These are phyloP conservation scores for Pollenia angustigena DNA, from an alignment of 2,888 invertebrate species.

Conservation along the genomic window DNA sequence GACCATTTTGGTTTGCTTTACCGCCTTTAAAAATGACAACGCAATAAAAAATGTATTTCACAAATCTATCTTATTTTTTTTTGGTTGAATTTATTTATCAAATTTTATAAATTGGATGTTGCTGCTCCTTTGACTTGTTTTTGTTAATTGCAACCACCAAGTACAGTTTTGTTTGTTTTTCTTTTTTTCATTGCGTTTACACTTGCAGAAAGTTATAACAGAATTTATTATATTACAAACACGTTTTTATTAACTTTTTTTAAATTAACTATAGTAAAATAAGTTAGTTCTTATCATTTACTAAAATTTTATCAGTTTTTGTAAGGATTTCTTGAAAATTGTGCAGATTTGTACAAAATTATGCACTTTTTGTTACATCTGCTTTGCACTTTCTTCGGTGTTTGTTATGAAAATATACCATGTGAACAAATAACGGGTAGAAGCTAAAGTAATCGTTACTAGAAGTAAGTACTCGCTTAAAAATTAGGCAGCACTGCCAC, in stretches of 20 bases:
- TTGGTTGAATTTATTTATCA: slow-evolving; percentile 31
- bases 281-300: background rate
- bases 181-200: slow-evolving; percentile 56
- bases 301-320: slow-evolving; percentile 4
- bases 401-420: slow-evolving; percentile 68
- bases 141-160: slow-evolving; percentile 66
- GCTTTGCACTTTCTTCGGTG: slow-evolving; percentile 71
- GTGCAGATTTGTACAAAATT: slow-evolving; percentile 35
- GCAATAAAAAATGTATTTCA: background rate
- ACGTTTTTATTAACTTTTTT: background rate
- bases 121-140: slow-evolving; percentile 40
- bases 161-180: slow-evolving; percentile 68
- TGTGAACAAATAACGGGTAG: slow-evolving; percentile 44
- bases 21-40: background rate
- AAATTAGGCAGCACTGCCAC: background rate
- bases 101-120: slow-evolving; percentile 47
- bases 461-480: background rate
- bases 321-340: background rate
- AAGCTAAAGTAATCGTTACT: slow-evolving; percentile 17
- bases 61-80: slow-evolving; percentile 25
- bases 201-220: slow-evolving; percentile 54
- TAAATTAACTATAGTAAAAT: background rate
- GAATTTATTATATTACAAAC: background rate
- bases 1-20: slow-evolving; percentile 25
- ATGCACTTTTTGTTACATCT: slow-evolving; percentile 70